Evolutionary conservation across 2,113 vertebrate genomes (phyloP).

Genomic region (Coturnix japonica): DNA sequence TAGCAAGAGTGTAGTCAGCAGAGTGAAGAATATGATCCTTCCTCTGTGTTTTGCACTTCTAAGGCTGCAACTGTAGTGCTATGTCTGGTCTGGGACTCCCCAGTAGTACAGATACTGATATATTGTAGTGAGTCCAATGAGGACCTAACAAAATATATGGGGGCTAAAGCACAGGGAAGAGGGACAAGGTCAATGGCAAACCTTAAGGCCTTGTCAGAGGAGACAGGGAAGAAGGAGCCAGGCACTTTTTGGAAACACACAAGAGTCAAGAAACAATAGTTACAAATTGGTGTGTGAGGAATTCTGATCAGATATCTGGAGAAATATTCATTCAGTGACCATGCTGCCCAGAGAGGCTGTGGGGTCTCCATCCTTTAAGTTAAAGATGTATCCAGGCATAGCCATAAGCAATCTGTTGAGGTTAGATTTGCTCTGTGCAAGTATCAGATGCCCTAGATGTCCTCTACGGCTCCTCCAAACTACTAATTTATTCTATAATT

Average conservation of each 20-base stretch:
- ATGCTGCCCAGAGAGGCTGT: background rate
- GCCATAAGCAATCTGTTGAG: background rate
- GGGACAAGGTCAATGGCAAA: background rate
- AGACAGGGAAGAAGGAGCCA: background rate
- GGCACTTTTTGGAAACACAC: background rate
- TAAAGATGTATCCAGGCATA: background rate
- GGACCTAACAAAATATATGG: background rate
- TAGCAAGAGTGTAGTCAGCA: background rate
- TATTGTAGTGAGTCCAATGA: background rate
- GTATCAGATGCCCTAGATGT: background rate
- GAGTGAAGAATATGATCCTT: background rate
- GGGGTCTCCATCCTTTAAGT: background rate
- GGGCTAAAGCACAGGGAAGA: background rate
- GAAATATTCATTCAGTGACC: background rate
- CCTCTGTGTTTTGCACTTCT: background rate
- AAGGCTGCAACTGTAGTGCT: background rate
- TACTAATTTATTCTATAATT: background rate
- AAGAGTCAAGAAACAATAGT: background rate
- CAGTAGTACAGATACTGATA: background rate
- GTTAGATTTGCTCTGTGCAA: background rate
- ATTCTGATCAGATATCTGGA: background rate
- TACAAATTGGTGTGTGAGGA: background rate
- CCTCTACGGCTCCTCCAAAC: rapidly evolving
- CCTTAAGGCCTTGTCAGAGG: background rate
- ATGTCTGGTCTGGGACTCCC: background rate